These are phyloP conservation scores for Leucosticte australis DNA, from an alignment of 2,113 vertebrate species.

Conservation along the genomic window DNA sequence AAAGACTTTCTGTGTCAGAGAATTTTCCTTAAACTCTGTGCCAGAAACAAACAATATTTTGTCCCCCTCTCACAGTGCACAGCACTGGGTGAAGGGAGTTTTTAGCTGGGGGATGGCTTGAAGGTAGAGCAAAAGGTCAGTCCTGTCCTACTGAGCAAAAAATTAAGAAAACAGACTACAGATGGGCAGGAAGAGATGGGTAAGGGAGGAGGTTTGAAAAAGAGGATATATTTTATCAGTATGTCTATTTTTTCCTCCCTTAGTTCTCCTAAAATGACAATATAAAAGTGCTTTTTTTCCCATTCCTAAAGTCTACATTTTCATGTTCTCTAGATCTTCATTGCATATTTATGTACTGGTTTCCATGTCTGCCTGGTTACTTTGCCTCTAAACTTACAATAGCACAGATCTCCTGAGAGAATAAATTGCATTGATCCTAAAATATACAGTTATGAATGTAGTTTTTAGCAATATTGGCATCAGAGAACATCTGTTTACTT, in stretches of 20 bases:
- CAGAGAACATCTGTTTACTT: slow-evolving; percentile 4
- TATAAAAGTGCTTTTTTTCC: background rate
- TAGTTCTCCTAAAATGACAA: background rate
- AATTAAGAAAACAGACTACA: background rate
- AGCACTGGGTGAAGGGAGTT: background rate
- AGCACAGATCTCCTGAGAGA: background rate
- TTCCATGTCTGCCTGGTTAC: background rate
- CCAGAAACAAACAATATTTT: background rate
- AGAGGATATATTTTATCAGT: background rate
- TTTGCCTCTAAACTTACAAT: background rate
- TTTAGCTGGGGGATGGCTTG: background rate
- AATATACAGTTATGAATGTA: background rate
- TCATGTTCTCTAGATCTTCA: background rate
- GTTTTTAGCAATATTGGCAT: background rate
- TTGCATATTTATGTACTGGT: background rate
- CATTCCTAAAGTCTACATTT: background rate
- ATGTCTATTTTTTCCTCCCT: background rate
- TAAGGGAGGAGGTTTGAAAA: background rate
- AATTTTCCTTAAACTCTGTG: background rate
- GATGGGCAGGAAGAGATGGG: background rate
- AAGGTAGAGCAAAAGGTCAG: background rate
- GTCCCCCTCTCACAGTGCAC: background rate
- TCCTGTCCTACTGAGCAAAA: background rate
- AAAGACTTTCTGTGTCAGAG: background rate
- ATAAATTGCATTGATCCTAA: background rate